These are phyloP conservation scores for Melangyna quadrimaculata DNA, from an alignment of 2,888 invertebrate genomes.

Conservation along the genomic window DNA sequence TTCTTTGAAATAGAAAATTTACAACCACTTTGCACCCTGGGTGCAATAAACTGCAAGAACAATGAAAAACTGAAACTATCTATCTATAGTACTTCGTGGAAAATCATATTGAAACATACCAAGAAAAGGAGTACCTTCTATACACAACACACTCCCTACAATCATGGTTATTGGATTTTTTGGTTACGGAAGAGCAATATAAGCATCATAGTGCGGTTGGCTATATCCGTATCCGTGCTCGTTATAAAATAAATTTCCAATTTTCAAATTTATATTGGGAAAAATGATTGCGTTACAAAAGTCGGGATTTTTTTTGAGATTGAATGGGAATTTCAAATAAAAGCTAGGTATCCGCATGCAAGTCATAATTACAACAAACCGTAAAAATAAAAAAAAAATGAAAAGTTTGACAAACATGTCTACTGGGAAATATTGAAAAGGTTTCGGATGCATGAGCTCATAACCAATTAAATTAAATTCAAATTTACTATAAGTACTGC, in stretches of 20 bases:
- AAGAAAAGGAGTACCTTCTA: not conserved
- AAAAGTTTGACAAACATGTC: not conserved
- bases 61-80: slow-evolving; percentile 28
- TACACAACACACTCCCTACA: not conserved
- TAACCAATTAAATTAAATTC: too few relatives aligned
- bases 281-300: slow-evolving; percentile 25
- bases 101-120: not conserved
- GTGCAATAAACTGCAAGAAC: slow-evolving; percentile 65
- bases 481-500: too few relatives aligned
- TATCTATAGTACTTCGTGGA: not conserved
- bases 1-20: slow-evolving; percentile 65
- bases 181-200: slow-evolving; percentile 42
- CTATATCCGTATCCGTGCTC: not conserved
- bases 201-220: slow-evolving; percentile 3
- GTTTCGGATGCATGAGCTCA: too few relatives aligned
- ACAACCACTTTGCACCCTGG: slow-evolving; percentile 55
- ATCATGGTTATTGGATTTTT: slow-evolving; percentile 44
- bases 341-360: too few relatives aligned
- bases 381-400: not conserved
- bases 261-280: slow-evolving; percentile 42
- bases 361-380: not conserved
- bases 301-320: not conserved
- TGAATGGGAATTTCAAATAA: not conserved
- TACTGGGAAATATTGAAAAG: too few relatives aligned
- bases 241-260: slow-evolving; percentile 52